Percentiles rank a stretch among this genome's conserved stretches.
Evolutionary conservation across 2,888 invertebrate genomes (phyloP).

Genomic region (Yponomeuta malinellus): DNA sequence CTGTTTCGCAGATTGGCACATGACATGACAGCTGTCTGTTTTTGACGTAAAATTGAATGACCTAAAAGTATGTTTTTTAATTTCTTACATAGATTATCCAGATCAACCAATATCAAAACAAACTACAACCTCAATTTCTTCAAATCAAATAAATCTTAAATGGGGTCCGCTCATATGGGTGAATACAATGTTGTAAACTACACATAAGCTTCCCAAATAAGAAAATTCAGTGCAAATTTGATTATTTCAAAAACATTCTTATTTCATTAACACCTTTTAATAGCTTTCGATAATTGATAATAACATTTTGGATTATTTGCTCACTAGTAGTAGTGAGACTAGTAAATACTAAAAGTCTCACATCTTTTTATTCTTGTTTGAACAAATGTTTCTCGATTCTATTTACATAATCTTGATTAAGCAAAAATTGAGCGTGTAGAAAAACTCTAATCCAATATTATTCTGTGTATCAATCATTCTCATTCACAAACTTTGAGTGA

Average conservation of each 20-base stretch:
- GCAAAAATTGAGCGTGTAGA: background rate
- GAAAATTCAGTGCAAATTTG: background rate
- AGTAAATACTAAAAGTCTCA: no score
- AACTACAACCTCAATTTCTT: background rate
- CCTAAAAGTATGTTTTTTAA: background rate
- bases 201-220: background rate
- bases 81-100: background rate
- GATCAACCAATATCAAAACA: background rate
- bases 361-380: no score
- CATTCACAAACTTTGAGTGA: conserved; percentile 10
- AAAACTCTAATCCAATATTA: background rate
- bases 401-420: no score
- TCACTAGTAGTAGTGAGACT: no score
- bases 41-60: conserved; percentile 1
- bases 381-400: no score
- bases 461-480: background rate
- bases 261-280: background rate
- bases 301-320: no score
- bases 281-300: no score
- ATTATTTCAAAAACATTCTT: background rate
- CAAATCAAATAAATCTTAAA: background rate
- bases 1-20: no score
- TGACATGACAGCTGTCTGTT: background rate
- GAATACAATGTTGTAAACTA: no score
- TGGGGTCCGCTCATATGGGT: no score